A percentile compares a stretch with the other conserved stretches of the same genome.
Conservation (phyloP, 2,797 vertebrate genomes). For the Glossophaga mutica region DNA sequence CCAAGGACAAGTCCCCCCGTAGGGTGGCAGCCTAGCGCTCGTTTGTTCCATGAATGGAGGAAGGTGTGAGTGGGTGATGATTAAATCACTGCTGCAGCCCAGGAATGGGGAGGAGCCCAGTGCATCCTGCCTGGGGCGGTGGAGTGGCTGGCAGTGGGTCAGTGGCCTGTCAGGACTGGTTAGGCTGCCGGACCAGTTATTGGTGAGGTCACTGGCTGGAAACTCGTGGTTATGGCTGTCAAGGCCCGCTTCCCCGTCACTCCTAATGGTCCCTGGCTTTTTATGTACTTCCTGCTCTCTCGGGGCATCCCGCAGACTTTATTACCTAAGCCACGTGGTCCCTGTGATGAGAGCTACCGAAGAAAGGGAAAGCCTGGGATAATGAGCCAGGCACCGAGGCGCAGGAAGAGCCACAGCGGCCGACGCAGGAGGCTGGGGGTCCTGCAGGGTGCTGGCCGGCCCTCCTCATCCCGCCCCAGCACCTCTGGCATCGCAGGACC, state of each 20-base stretch:
- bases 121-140: neutral
- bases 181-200: neutral
- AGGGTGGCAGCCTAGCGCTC: neutral
- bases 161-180: slow-evolving; percentile 41
- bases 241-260: slow-evolving; percentile 45
- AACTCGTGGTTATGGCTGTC: slow-evolving; percentile 45
- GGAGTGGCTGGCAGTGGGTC: neutral
- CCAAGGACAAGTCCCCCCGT: neutral
- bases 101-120: neutral
- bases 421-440: neutral
- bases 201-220: neutral
- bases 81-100: neutral
- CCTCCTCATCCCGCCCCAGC: neutral
- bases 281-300: slow-evolving; percentile 63
- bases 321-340: slow-evolving; percentile 28
- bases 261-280: slow-evolving; percentile 64
- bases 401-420: neutral
- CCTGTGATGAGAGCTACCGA: neutral
- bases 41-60: neutral
- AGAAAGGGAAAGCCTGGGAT: neutral
- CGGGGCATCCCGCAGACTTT: neutral
- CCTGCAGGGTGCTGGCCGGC: neutral
- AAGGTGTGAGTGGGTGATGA: neutral
- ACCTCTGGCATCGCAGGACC: neutral
- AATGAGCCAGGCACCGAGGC: neutral